phyloP scores from a whole-genome alignment of 2,113 vertebrate genomes.

The Struthio camelus region DNA sequence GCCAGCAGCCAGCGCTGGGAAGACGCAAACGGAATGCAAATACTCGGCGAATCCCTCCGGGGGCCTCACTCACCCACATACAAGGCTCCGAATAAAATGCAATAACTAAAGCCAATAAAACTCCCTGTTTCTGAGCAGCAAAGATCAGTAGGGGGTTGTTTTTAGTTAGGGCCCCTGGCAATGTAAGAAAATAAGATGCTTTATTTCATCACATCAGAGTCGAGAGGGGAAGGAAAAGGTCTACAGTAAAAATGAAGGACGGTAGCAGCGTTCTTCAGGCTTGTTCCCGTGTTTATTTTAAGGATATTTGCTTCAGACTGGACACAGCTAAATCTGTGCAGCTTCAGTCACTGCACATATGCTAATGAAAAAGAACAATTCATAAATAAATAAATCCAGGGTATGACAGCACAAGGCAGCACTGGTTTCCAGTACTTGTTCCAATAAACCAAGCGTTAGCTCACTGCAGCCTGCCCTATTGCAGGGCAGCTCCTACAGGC shows the following conservation, averaged over 20 bases:
- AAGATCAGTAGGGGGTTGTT: constrained; percentile 60
- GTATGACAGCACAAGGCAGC: neutral
- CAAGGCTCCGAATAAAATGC: constrained; percentile 64
- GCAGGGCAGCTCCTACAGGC: neutral
- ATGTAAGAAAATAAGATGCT: constrained; percentile 65
- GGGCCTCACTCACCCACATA: constrained; percentile 60
- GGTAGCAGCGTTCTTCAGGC: neutral
- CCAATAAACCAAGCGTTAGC: neutral
- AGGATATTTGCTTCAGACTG: constrained; percentile 11
- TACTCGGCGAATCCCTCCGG: constrained; percentile 22
- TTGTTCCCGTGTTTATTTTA: neutral
- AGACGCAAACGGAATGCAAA: constrained; percentile 61
- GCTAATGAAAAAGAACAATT: neutral
- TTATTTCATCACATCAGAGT: constrained; percentile 58
- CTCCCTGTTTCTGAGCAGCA: constrained; percentile 55
- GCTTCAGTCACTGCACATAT: neutral
- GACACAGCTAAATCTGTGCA: neutral
- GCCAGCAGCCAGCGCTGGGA: constrained; percentile 25
- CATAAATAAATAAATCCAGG: neutral
- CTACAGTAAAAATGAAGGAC: constrained; percentile 43
- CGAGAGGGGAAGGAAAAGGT: constrained; percentile 30
- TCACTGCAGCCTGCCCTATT: neutral
- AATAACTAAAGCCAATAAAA: constrained; percentile 73
- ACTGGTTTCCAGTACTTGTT: neutral
- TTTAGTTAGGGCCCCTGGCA: constrained; percentile 61